phyloP scores from a whole-genome alignment of 2,113 vertebrate species.

The Macroglossus sobrinus region DNA sequence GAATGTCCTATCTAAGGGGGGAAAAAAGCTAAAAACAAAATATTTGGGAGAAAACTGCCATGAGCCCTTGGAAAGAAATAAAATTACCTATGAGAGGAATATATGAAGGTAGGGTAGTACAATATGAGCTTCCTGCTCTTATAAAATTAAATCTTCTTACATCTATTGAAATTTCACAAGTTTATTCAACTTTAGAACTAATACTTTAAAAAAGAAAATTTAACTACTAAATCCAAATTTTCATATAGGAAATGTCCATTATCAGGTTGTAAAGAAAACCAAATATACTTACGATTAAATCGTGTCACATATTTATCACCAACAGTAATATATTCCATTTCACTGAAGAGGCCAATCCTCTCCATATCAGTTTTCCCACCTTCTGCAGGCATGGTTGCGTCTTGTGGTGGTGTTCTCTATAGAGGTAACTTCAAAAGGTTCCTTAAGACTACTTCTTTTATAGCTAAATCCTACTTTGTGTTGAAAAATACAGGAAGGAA shows the following conservation, averaged over 20 bases:
- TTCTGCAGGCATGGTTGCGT: slow-evolving; percentile 80
- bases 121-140: background rate
- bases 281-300: slow-evolving; percentile 78
- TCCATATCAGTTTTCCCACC: slow-evolving; percentile 90
- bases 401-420: background rate
- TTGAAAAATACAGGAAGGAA: background rate
- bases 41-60: background rate
- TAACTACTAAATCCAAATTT: background rate
- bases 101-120: background rate
- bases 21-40: background rate
- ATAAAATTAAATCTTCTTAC: background rate
- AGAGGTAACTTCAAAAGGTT: background rate
- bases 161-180: background rate
- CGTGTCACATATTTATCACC: slow-evolving; percentile 87
- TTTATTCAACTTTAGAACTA: background rate
- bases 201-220: background rate
- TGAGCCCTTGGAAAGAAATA: background rate
- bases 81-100: background rate
- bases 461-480: background rate
- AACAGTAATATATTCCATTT: slow-evolving; percentile 89
- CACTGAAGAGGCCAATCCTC: slow-evolving; percentile 90
- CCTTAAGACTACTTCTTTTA: background rate
- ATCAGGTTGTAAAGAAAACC: background rate
- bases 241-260: background rate
- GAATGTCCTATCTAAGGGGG: background rate